Conservation (phyloP, 2,888 invertebrate species). For the Leptopterna dolabrata region DNA sequence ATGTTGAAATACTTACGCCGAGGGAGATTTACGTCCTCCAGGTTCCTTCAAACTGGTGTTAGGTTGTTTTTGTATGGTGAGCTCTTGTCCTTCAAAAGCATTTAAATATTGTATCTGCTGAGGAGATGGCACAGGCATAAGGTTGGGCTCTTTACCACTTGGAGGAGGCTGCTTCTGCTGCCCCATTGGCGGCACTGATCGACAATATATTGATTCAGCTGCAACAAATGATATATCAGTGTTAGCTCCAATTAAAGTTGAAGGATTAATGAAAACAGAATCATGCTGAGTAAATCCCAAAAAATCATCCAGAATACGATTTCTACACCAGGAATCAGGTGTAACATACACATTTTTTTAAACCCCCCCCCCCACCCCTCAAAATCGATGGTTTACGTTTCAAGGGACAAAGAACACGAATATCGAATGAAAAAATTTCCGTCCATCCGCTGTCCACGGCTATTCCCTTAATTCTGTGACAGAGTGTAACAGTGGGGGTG, state of each 20-base stretch:
- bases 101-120: constrained; percentile 96
- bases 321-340: too few relatives aligned
- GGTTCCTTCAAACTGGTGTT: constrained; percentile 86
- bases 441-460: too few relatives aligned
- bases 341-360: not conserved
- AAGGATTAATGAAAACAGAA: not conserved
- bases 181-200: constrained; percentile 74
- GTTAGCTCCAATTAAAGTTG: not conserved
- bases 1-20: constrained; percentile 76
- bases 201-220: constrained; percentile 75
- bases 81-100: constrained; percentile 95
- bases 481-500: too few relatives aligned
- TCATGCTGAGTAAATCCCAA: not conserved
- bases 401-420: too few relatives aligned
- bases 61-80: constrained; percentile 95
- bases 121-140: constrained; percentile 96
- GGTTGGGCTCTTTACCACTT: constrained; percentile 81
- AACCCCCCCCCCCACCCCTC: too few relatives aligned
- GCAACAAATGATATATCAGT: constrained; percentile 60
- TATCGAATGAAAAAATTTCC: too few relatives aligned
- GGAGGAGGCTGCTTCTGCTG: constrained; percentile 71
- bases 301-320: not conserved
- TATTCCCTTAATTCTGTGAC: too few relatives aligned
- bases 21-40: constrained; percentile 76
- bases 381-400: too few relatives aligned